Conservation (phyloP, 2,888 invertebrate genomes). For the Brachylomia viminalis region DNA sequence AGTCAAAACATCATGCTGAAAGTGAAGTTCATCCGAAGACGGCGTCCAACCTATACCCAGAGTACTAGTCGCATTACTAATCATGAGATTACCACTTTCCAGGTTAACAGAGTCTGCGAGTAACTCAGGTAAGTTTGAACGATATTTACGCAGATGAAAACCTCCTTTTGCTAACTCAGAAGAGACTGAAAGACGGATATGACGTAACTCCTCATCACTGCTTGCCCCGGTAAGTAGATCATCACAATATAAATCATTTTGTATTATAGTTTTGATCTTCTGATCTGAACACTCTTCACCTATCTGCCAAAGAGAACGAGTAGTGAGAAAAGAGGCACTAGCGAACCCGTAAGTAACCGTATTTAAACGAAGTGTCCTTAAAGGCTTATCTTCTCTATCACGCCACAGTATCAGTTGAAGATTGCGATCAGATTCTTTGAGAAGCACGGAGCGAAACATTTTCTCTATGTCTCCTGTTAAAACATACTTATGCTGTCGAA, state of each 20-base stretch:
- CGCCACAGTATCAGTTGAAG: conserved; percentile 17
- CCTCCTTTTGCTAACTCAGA: too few species aligned
- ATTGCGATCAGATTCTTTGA: neutral
- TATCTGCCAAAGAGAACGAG: conserved; percentile 11
- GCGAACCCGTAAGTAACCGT: conserved; percentile 1
- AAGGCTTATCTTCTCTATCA: conserved; percentile 12
- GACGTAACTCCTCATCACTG: neutral
- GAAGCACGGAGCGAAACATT: conserved; percentile 11
- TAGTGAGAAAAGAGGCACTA: conserved; percentile 13
- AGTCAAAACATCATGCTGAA: neutral
- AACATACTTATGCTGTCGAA: neutral
- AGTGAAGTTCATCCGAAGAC: conserved; percentile 9
- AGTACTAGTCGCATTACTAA: neutral
- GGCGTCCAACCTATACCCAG: conserved; percentile 1
- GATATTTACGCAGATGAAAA: neutral
- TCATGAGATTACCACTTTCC: neutral
- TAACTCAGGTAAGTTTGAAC: neutral
- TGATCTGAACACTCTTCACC: conserved; percentile 6
- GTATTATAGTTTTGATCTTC: neutral
- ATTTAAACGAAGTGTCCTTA: neutral
- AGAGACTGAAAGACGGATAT: too few species aligned
- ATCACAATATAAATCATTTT: conserved; percentile 7
- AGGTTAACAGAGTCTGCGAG: neutral
- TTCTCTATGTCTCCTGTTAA: conserved; percentile 10
- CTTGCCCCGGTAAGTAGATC: conserved; percentile 2